Conservation (phyloP, 2,113 vertebrate species). For the Engystomops pustulosus region DNA sequence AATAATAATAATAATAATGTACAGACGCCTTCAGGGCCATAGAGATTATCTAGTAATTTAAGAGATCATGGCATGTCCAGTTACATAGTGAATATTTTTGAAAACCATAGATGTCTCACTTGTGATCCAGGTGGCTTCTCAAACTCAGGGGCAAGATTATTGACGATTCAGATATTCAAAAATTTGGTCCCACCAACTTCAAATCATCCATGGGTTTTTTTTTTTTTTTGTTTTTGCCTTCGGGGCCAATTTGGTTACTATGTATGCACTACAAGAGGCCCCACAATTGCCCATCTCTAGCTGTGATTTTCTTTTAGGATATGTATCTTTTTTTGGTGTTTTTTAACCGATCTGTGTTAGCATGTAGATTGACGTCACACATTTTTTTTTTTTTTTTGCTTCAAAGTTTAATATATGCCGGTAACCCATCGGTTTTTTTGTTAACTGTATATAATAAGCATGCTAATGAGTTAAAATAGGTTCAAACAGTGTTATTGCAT, state of each 20-base stretch:
- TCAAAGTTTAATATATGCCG: background rate
- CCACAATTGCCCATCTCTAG: background rate
- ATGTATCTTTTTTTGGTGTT: background rate
- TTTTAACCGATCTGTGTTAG: background rate
- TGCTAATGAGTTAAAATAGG: conserved; percentile 50
- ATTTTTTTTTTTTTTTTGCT: no score
- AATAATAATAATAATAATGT: conserved; percentile 4
- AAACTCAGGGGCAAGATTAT: conserved; percentile 33
- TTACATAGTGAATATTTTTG: background rate
- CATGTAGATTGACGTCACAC: background rate
- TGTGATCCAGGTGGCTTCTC: conserved; percentile 1
- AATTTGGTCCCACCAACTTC: background rate
- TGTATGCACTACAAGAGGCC: conserved; percentile 1
- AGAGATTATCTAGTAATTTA: conserved; percentile 8
- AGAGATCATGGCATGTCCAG: conserved; percentile 2
- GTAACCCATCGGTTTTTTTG: conserved; percentile 29
- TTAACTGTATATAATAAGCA: conserved; percentile 56
- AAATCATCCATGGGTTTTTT: background rate
- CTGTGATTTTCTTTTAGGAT: conserved; percentile 17
- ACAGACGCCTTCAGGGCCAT: background rate
- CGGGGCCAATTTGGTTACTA: conserved; percentile 5
- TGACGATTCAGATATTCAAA: background rate
- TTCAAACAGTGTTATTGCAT: conserved; percentile 65
- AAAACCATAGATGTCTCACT: background rate
- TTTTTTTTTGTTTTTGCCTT: no score